These are phyloP conservation scores for Glyphotaelius pellucidus DNA, from an alignment of 2,888 invertebrate species.

Conservation along the genomic window DNA sequence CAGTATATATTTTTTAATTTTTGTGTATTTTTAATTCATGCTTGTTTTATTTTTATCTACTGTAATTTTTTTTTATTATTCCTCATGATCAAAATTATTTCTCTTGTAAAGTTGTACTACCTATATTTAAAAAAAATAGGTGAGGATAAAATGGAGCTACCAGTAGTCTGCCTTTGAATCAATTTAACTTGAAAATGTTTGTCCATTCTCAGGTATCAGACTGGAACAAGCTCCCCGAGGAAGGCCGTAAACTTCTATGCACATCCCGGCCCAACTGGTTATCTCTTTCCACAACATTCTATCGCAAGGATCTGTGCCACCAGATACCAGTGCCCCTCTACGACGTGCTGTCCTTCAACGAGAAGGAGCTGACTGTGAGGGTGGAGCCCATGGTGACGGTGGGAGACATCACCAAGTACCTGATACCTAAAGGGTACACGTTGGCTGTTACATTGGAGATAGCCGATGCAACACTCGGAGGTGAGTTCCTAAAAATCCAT, in stretches of 20 bases:
- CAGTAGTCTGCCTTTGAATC: not conserved
- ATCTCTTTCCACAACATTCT: constrained; percentile 82
- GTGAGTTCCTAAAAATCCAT: constrained; percentile 67
- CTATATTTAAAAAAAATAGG: no score
- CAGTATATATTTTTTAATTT: no score
- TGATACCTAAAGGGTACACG: constrained; percentile 82
- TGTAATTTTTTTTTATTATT: no score
- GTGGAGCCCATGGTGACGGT: constrained; percentile 84
- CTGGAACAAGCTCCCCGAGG: constrained; percentile 76
- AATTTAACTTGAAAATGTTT: not conserved
- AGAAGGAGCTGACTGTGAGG: constrained; percentile 77
- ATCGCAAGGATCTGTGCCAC: constrained; percentile 80
- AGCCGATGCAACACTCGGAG: constrained; percentile 83
- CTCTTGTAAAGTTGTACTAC: no score
- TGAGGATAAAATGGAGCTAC: not conserved
- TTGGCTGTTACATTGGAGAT: constrained; percentile 83
- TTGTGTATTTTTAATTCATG: no score
- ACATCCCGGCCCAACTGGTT: constrained; percentile 84
- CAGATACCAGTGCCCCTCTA: constrained; percentile 80
- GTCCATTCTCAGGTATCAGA: constrained; percentile 72
- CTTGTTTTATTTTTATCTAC: no score
- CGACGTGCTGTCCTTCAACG: constrained; percentile 79
- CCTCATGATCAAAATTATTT: no score
- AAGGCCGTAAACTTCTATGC: constrained; percentile 78
- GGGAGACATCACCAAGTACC: constrained; percentile 80